Evolutionary conservation across 2,113 vertebrate genomes (phyloP), one percentile per base, ranked within the genome.

Genomic region (Engraulis encrasicolus): DNA sequence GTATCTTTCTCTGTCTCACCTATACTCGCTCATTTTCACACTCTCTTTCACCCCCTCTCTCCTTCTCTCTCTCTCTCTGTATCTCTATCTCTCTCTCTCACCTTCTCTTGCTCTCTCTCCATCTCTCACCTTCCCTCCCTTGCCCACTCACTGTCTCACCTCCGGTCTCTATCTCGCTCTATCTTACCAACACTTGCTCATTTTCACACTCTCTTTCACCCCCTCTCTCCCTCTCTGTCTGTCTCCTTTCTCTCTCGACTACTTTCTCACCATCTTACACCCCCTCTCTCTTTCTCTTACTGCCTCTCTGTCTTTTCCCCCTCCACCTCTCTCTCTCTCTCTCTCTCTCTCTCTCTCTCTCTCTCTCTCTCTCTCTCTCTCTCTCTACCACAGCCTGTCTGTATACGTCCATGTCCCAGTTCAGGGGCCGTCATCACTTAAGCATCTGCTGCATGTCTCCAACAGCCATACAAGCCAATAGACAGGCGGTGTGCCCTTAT

Each of bases 381-480:
- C 23, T 45, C 79, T 54, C 58, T n/a, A 23, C 58, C 23, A 74
- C 66, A 74, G 66, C 66, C 66, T 34, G 66, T 74, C 27, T 34
- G 66, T 36, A 74, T 74, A 31, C 12, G 27, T 74, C 66, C 31
- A 34, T 17, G 27, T 36, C 49, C 36, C 50, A 50, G 2, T 36
- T 52, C 50, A 82, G 66, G 36, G 61, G 12, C 78, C 52, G 81
- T 82, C 9, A 36, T 34, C 78, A 66, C 49, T 9, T 31, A 54
- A 37, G 45, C 83, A 80, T 82, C 48, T 82, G 85, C 50, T 61
- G 45, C 54, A 80, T n/a, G 81, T 79, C 82, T 84, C 20, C 14
- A 61, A 82, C 83, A 80, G 14, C 83, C 85, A 83, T 83, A 85
- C 82, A 87, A 87, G 80, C 80, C 54, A 66, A 85, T 49, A 82